Evolutionary conservation across 2,888 invertebrate species (phyloP).

Genomic region (Halictus quadricinctus): DNA sequence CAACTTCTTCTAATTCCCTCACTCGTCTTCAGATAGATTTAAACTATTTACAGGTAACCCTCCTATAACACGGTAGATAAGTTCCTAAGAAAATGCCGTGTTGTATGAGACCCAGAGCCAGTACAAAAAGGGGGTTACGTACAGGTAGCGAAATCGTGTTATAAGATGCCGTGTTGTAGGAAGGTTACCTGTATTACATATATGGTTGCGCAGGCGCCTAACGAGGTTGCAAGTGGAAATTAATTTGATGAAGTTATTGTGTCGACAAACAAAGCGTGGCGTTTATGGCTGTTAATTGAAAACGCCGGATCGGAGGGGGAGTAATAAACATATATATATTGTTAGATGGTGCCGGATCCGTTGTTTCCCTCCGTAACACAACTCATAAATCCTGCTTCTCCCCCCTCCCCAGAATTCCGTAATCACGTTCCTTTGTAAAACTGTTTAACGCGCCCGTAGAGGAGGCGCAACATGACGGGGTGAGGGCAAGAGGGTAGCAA

Average conservation of each 20-base stretch:
- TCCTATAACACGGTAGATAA: no score
- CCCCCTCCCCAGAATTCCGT: conserved; percentile 15
- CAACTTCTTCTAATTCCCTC: not conserved
- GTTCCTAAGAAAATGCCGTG: no score
- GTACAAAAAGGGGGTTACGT: no score
- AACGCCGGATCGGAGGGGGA: not conserved
- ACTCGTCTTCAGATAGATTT: no score
- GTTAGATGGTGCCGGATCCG: not conserved
- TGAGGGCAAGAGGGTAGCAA: no score
- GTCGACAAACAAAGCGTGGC: not conserved
- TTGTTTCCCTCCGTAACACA: not conserved
- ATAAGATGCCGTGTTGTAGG: no score
- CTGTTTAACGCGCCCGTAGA: conserved; percentile 10
- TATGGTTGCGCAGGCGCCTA: no score
- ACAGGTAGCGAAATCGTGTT: no score
- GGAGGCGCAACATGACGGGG: conserved; percentile 29
- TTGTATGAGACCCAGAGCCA: no score
- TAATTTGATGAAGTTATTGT: conserved; percentile 12
- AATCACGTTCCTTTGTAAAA: conserved; percentile 49
- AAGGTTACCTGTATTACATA: no score
- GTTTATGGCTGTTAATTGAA: conserved; percentile 40
- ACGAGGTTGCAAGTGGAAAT: not conserved
- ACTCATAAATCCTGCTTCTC: conserved; percentile 26
- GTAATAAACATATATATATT: not conserved
- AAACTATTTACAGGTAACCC: no score